phyloP scores from a whole-genome alignment of 2,888 invertebrate species.

The Creontiades dilutus region DNA sequence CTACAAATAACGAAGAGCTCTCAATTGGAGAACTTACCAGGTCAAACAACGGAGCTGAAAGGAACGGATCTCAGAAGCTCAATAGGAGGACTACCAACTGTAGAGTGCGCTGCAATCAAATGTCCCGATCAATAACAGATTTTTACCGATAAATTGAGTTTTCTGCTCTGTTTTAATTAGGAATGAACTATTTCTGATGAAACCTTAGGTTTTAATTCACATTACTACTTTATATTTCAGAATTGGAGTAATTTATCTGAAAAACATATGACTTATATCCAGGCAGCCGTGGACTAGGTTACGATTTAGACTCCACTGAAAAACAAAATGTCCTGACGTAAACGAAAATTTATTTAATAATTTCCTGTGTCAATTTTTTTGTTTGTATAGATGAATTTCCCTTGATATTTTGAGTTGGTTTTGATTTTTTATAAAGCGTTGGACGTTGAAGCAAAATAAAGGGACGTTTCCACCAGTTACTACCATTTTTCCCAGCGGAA shows the following conservation, averaged over 20 bases:
- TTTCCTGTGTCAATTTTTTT: neutral
- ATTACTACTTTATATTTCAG: neutral
- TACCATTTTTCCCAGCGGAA: neutral
- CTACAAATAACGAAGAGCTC: conserved; percentile 40
- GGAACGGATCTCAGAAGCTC: neutral
- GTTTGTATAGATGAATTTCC: neutral
- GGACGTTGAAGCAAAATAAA: neutral
- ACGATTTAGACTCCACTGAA: neutral
- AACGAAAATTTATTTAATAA: neutral
- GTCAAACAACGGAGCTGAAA: conserved; percentile 65
- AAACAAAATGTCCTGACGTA: neutral
- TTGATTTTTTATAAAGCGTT: neutral
- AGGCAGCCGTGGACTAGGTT: neutral
- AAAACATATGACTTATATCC: neutral
- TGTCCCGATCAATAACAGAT: neutral
- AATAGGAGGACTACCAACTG: neutral
- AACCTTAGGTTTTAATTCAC: neutral
- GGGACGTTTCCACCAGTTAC: neutral
- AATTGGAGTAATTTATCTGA: neutral
- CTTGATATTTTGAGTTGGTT: neutral
- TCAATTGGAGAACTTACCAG: conserved; percentile 57
- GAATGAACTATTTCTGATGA: neutral
- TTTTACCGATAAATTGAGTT: neutral
- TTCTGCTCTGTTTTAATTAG: neutral
- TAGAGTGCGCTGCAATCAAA: conserved; percentile 22